These are phyloP conservation scores for Bacillus rossius DNA, from an alignment of 1,140 invertebrate species.

Conservation along the genomic window DNA sequence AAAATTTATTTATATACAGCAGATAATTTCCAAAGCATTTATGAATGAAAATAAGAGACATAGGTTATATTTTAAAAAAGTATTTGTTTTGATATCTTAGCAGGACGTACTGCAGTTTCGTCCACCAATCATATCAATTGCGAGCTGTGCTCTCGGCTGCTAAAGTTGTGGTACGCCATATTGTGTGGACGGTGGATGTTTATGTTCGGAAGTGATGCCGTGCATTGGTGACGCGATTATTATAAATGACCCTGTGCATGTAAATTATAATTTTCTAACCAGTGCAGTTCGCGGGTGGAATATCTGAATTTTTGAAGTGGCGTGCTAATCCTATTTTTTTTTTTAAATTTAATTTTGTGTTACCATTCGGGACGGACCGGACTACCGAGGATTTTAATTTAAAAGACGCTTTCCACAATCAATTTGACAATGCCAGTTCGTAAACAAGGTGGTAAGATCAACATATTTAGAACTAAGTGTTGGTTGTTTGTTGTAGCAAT, in stretches of 20 bases:
- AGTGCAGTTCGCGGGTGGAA: no score
- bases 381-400: no score
- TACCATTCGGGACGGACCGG: no score
- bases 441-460: conserved; percentile 44
- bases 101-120: conserved; percentile 29
- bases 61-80: no score
- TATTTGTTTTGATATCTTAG: conserved; percentile 2
- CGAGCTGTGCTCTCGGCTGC: conserved; percentile 39
- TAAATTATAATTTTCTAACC: no score
- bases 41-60: no score
- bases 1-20: no score
- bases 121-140: conserved; percentile 36
- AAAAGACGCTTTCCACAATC: background rate
- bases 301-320: background rate
- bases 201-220: conserved; percentile 34
- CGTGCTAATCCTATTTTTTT: conserved; percentile 2
- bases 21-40: no score
- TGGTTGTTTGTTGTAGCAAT: conserved; percentile 7
- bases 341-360: background rate
- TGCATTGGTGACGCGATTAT: conserved; percentile 19
- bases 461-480: conserved; percentile 13
- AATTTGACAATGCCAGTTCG: conserved; percentile 41
- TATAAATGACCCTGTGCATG: no score
- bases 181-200: conserved; percentile 36
- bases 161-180: conserved; percentile 40